Conservation (phyloP, 2,888 invertebrate species). For the Drosophila histrio region DNA sequence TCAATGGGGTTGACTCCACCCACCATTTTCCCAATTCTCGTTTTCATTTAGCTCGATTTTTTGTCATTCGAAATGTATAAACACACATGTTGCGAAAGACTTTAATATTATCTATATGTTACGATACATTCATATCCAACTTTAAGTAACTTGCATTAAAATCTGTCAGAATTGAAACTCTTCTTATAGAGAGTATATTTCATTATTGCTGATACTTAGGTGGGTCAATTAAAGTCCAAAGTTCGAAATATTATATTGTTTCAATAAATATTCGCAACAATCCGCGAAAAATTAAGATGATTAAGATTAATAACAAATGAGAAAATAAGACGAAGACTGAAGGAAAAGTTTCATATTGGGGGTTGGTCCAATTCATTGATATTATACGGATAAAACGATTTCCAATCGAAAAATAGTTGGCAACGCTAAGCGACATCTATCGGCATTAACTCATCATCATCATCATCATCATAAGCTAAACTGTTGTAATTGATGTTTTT, state of each 20-base stretch:
- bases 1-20: background rate
- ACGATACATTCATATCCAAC: too few relatives aligned
- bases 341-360: background rate
- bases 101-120: background rate
- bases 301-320: too few relatives aligned
- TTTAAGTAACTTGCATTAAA: too few relatives aligned
- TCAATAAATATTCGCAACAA: too few relatives aligned
- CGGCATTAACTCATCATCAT: background rate
- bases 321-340: too few relatives aligned
- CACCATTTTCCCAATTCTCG: background rate
- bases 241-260: too few relatives aligned
- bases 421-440: constrained; percentile 10
- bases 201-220: too few relatives aligned
- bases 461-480: background rate
- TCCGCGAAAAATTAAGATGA: too few relatives aligned
- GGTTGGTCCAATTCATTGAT: background rate
- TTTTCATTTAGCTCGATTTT: background rate
- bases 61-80: background rate
- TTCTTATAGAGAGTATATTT: too few relatives aligned
- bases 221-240: too few relatives aligned
- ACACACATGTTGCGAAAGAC: background rate
- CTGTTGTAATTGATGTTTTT: background rate
- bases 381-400: too few relatives aligned
- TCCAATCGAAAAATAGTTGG: background rate
- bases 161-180: too few relatives aligned